A percentile compares a stretch with the other conserved stretches of the same genome.
Evolutionary conservation across 2,113 vertebrate species (phyloP).

Genomic region (Aptenodytes patagonicus): DNA sequence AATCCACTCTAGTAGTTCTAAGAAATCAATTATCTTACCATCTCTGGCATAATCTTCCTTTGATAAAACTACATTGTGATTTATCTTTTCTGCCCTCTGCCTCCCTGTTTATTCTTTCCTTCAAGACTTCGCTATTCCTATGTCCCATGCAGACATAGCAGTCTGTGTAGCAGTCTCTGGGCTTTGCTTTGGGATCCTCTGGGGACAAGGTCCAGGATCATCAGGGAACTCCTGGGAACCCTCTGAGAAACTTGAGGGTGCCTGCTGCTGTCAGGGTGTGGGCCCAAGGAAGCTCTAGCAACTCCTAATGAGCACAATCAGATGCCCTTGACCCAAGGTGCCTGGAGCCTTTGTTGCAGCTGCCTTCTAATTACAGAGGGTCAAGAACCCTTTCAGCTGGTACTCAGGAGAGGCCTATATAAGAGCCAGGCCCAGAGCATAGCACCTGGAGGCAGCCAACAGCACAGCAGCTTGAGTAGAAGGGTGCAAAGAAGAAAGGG

Average conservation of each 20-base stretch:
- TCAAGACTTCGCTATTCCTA: background rate
- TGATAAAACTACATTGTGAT: background rate
- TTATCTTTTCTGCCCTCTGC: background rate
- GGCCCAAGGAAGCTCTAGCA: background rate
- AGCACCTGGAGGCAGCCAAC: background rate
- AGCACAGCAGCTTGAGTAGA: background rate
- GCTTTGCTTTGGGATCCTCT: background rate
- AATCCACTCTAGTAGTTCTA: background rate
- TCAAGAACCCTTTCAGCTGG: background rate
- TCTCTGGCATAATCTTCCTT: background rate
- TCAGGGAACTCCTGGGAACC: background rate
- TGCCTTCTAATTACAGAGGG: background rate
- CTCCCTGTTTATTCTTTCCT: background rate
- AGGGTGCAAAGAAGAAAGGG: background rate
- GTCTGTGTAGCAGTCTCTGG: background rate
- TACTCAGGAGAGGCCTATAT: background rate
- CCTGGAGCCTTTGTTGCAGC: background rate
- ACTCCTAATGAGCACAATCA: background rate
- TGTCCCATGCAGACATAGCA: fast-evolving
- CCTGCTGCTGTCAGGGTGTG: background rate
- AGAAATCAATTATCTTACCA: background rate
- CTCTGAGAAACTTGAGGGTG: background rate
- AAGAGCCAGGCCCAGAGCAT: background rate
- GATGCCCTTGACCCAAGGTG: background rate
- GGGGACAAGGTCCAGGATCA: background rate